Evolutionary conservation across 2,888 invertebrate species (phyloP), one percentile per base, ranked within the genome.

Genomic region (Drosophila formosana): DNA sequence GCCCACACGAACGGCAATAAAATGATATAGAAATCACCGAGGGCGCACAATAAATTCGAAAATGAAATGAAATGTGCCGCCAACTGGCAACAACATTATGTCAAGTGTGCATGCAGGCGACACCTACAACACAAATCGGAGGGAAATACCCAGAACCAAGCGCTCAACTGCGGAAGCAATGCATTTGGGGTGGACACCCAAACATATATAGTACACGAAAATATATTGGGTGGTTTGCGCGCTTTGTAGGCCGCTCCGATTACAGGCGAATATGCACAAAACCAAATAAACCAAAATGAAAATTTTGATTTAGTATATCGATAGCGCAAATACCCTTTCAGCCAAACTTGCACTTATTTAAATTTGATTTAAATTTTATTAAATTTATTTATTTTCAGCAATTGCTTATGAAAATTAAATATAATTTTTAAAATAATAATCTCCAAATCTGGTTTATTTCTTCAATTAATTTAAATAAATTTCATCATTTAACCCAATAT

Each of bases 51-150:
- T 76, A 80, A 78, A 78, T 76, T 78, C 56, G 47, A 66, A 74
- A 74, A 60, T 70, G 65, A 75, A 78, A 77, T 77, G 68, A 77
- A 77, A 80, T 77, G 66, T 63, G 74, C 73, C 66, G 64, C 70
- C 72, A 78, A 78, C 69, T 78, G 78, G 72, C 78, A 77, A 60
- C 75, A 75, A 60, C 79, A 77, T 77, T 79, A 77, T 75, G 77
- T 77, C 76, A 78, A 78, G 79, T 77, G 60, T 67, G 71, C 75
- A 62, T 63, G 61, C 75, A 67, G 72, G 65, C 64, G 78, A 75
- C 79, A 79, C 82, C 82, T 82, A 82, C 80, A 80, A 34, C 69
- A 63, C 23, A 62, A 63, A 63, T 50, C 62, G 32, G 28, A 53
- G 53, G 51, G 37, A 32, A 63, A 32, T 57, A 45, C 41, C 47